Conservation (phyloP, 2,797 vertebrate genomes). For the Sarcophilus harrisii region DNA sequence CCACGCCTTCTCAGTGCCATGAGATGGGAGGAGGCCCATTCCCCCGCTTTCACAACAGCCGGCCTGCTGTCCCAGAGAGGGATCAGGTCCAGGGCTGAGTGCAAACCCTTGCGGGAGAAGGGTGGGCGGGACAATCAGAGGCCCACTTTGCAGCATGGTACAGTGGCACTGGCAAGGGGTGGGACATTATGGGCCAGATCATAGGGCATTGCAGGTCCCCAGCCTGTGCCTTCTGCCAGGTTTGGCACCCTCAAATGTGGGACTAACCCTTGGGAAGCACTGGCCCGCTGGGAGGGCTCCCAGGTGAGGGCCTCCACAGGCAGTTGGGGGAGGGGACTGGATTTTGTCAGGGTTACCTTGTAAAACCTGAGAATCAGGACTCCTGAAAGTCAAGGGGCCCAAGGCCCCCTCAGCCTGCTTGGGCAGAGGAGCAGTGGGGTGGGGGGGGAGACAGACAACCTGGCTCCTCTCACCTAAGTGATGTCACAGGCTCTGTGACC, state of each 20-base stretch:
- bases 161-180: neutral
- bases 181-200: neutral
- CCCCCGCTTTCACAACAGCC: slow-evolving; percentile 79
- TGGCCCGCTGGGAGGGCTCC: neutral
- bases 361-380: neutral
- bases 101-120: neutral
- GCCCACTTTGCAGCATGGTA: neutral
- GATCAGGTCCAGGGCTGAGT: slow-evolving; percentile 47
- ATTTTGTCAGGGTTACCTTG: neutral
- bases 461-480: neutral
- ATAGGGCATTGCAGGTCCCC: neutral
- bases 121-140: no score
- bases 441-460: neutral
- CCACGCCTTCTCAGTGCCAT: slow-evolving; percentile 77
- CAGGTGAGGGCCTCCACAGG: no score
- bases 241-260: neutral
- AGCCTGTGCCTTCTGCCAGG: neutral
- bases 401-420: neutral
- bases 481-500: neutral
- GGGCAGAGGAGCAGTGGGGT: neutral
- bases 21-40: slow-evolving; percentile 81
- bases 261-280: no score
- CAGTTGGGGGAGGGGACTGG: neutral
- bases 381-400: neutral
- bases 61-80: slow-evolving; percentile 68